Base-by-base conservation (phyloP, 1,140 invertebrate genomes). In the Hesperophylax magnus region DNA sequence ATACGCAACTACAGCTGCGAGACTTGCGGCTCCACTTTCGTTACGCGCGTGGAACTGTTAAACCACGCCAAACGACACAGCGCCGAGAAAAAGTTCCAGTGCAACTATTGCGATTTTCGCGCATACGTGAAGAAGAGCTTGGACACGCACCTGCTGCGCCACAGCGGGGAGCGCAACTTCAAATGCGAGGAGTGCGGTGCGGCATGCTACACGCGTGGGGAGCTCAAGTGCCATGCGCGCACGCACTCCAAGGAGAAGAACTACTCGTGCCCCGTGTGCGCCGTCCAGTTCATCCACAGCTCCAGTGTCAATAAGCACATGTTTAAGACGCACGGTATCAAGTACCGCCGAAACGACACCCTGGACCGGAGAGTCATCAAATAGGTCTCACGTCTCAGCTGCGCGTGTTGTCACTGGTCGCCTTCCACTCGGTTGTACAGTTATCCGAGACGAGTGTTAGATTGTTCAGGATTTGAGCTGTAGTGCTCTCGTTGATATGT, bases 221-320 rank as follows among this genome's bases (percentile, higher is more conserved):
- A 89, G n/a, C 83, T 90, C 18, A 87, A 87, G 61, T 84, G 88
- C 2, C 91, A 92, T 78, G 86, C 85, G 31, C 83, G 91, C 15
- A 90, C 90, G 54, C 92, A 92, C 85, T 91, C 90, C 0, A 87
- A 86, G 0, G 90, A 92, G 58, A 92, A 92, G 84, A 92, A 91
- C 6, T 93, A 90, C 80, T 85, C 87, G 1, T 93, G 93, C 81
- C 88, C 90, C 1, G 86, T 87, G 6, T 93, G 92, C 81, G 86
- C 87, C 3, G 89, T 91, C 80, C 86, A 85, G 54, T 92, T 92
- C 80, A 88, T 86, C 60, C 87, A 89, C 27, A 89, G 88, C 71
- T 85, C 87, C 4, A 89, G 87, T 78, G 85, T 90, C 1, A 90
- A 90, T 72, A 89, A 89, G 84, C 89, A 90, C 78, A 88, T 89